Conservation (phyloP, 2,888 invertebrate genomes). For the Synanthedon andrenaeformis region DNA sequence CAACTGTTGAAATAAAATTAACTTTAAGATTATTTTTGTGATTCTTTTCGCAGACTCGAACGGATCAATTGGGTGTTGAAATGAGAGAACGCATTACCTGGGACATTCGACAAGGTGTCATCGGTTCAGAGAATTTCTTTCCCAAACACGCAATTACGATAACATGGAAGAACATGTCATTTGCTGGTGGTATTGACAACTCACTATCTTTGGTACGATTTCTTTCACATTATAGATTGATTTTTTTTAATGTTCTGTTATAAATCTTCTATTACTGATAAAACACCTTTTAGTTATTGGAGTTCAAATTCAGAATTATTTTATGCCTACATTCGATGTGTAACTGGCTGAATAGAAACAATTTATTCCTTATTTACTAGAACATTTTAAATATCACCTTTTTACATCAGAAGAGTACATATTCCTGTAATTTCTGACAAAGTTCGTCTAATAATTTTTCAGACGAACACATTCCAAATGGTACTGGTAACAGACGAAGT, state of each 20-base stretch:
- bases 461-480: constrained; percentile 97
- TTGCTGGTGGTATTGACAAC: constrained; percentile 87
- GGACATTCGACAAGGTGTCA: constrained; percentile 91
- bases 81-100: constrained; percentile 86
- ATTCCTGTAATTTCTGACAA: too few relatives aligned
- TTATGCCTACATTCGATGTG: too few relatives aligned
- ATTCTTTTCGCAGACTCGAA: constrained; percentile 63
- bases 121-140: constrained; percentile 89
- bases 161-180: constrained; percentile 97
- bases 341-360: too few relatives aligned
- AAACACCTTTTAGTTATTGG: neutral
- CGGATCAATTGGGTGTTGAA: constrained; percentile 87
- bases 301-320: too few relatives aligned
- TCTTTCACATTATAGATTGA: constrained; percentile 3
- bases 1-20: too few relatives aligned
- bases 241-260: too few relatives aligned
- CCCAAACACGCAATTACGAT: constrained; percentile 91
- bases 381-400: neutral
- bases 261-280: neutral
- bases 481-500: constrained; percentile 93
- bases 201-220: constrained; percentile 75
- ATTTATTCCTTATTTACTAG: neutral
- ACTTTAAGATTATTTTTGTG: too few relatives aligned
- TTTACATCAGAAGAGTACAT: neutral
- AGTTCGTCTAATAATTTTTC: constrained; percentile 18